Conservation (phyloP, 2,888 invertebrate genomes). For the Criorhina ranunculi region DNA sequence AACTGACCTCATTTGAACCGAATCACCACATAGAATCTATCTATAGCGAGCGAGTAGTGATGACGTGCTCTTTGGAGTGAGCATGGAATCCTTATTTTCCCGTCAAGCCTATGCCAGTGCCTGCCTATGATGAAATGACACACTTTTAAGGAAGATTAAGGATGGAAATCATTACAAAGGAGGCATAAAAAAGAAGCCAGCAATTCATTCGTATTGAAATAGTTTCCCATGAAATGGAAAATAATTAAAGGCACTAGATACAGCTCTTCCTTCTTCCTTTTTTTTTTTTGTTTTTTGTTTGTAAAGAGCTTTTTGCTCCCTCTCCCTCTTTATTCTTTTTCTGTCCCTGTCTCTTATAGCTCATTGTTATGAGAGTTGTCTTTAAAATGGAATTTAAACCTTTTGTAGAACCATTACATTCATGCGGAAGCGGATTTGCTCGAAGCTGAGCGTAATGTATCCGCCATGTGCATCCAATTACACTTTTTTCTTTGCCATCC, state of each 20-base stretch:
- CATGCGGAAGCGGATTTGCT: conserved; percentile 64
- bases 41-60: conserved; percentile 44
- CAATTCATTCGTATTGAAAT: conserved; percentile 74
- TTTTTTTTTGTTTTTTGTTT: conserved; percentile 18
- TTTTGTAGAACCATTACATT: conserved; percentile 62
- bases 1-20: conserved; percentile 71
- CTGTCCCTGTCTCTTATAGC: no score
- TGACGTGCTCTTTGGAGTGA: conserved; percentile 66
- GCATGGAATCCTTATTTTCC: conserved; percentile 57
- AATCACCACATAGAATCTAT: conserved; percentile 54
- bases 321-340: background rate
- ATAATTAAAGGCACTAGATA: conserved; percentile 73
- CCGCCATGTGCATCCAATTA: conserved; percentile 73
- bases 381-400: conserved; percentile 71
- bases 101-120: conserved; percentile 46
- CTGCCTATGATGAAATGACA: conserved; percentile 70
- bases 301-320: conserved; percentile 16
- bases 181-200: conserved; percentile 67
- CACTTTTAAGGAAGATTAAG: conserved; percentile 75
- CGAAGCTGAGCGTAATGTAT: conserved; percentile 65
- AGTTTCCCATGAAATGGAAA: conserved; percentile 73
- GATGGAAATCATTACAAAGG: conserved; percentile 72
- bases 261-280: conserved; percentile 30
- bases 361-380: conserved; percentile 46
- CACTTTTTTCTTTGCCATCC: conserved; percentile 18